Evolutionary conservation across 2,113 vertebrate species (phyloP).

Genomic region (Phrynosoma platyrhinos): DNA sequence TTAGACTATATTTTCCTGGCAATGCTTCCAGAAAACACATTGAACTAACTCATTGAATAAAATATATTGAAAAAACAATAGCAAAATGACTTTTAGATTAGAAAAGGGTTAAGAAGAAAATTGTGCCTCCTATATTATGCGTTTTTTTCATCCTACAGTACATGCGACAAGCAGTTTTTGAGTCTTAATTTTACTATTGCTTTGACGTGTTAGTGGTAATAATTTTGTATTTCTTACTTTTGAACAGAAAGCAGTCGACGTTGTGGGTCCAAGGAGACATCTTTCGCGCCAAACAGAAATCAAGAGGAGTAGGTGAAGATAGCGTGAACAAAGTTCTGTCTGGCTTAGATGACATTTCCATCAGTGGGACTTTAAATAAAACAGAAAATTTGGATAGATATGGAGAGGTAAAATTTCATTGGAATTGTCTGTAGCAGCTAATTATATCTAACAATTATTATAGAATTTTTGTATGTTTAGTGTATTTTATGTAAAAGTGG

Average conservation of each 20-base stretch:
- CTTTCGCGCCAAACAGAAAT: constrained; percentile 82
- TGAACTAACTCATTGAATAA: neutral
- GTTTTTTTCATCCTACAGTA: neutral
- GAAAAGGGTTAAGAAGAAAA: too few relatives aligned
- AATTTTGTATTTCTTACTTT: constrained; percentile 27
- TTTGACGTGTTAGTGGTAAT: neutral
- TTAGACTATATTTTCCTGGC: neutral
- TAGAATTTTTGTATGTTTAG: neutral
- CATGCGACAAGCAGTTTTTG: constrained; percentile 5
- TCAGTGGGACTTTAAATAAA: constrained; percentile 76
- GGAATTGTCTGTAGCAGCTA: neutral
- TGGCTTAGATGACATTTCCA: constrained; percentile 84
- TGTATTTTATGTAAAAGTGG: neutral
- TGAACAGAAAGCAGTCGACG: constrained; percentile 86
- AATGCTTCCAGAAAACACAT: neutral
- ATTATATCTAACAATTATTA: neutral
- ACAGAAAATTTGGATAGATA: constrained; percentile 74
- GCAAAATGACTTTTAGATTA: neutral
- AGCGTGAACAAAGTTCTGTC: constrained; percentile 84
- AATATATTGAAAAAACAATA: neutral
- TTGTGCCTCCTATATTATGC: neutral
- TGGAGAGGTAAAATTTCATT: constrained; percentile 80
- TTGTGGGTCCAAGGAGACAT: constrained; percentile 91
- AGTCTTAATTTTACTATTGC: fast-evolving
- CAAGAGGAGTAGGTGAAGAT: constrained; percentile 73